Base-by-base conservation (phyloP, 2,888 invertebrate species). In the Erebia palarica region DNA sequence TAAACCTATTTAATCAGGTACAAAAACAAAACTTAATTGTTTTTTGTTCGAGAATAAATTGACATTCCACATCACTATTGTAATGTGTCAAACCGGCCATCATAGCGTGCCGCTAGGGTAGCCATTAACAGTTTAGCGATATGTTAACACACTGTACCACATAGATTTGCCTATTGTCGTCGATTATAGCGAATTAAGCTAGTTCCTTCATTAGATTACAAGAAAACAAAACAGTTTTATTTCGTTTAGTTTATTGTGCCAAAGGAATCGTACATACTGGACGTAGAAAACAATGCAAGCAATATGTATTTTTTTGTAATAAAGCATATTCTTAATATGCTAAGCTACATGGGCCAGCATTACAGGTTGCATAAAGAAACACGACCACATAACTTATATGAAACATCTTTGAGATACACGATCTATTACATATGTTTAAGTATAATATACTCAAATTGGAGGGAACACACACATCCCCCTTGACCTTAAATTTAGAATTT, bases 261-360 rank as follows among this genome's bases (percentile, higher is more conserved):
- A 92, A 91, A 92, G 86, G 89, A 93, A 90, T 91, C 87, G 86
- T 92, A 92, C 90, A 92, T 91, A 90, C 86, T 89, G 91, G 90
- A 91, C 90, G 91, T 91, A 88, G 85, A 90, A 92, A 93, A 91
- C 89, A 91, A 93, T 92, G 89, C 89, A 92, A 92, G 92, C 92
- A 90, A 89, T 90, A 90, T 88, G 79, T 80, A 78, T 78, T 78
- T 79, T 88, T 79, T 88, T 86, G 84, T 88, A 87, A 87, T 87
- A 75, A 76, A 80, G 86, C 86, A 82, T 79, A 78, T 80, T 78
- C 76, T 80, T 83, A 81, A 80, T 86, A 88, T 90, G 89, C 88
- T 87, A 86, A 86, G 86, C 83, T 82, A 82, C 79, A 82, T 82
- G 84, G 82, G 84, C 84, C 86, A 88, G 89, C 89, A 87, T 84